Evolutionary conservation across 2,797 vertebrate species (phyloP).

Genomic region (Scolopax bukidnonensis): DNA sequence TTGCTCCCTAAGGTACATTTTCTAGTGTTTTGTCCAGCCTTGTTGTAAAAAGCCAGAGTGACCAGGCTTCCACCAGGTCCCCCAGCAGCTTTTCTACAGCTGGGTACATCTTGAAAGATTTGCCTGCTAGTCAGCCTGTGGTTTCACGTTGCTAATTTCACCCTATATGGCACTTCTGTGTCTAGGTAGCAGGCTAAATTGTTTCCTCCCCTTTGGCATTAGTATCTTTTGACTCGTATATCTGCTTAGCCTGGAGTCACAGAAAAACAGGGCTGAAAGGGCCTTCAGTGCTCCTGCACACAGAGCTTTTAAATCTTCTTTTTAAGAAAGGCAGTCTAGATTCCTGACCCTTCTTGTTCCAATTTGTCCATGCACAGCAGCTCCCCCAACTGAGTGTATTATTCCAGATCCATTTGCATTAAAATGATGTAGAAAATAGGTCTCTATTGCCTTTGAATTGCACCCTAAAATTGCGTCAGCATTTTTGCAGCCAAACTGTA

Average conservation of each 20-base stretch:
- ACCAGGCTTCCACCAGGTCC: constrained; percentile 17
- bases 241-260: not conserved
- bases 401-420: constrained; percentile 29
- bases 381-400: not conserved
- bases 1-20: constrained; percentile 38
- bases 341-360: not conserved
- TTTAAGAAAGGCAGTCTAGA: not conserved
- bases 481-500: constrained; percentile 41
- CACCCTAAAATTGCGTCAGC: constrained; percentile 44
- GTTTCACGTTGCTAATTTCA: constrained; percentile 13
- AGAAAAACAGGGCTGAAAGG: not conserved
- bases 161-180: not conserved
- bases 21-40: constrained; percentile 45
- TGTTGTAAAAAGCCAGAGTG: constrained; percentile 43
- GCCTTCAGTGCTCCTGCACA: not conserved
- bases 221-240: not conserved
- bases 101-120: constrained; percentile 20
- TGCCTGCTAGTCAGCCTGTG: not conserved
- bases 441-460: constrained; percentile 24
- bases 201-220: not conserved
- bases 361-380: not conserved
- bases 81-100: not conserved
- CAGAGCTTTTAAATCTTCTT: not conserved
- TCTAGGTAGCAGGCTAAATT: not conserved
- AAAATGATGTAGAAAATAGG: constrained; percentile 42